A percentile compares a stretch with the other conserved stretches of the same genome.
These are phyloP conservation scores for Musca domestica DNA, from an alignment of 1,140 invertebrate genomes.

Conservation along the genomic window DNA sequence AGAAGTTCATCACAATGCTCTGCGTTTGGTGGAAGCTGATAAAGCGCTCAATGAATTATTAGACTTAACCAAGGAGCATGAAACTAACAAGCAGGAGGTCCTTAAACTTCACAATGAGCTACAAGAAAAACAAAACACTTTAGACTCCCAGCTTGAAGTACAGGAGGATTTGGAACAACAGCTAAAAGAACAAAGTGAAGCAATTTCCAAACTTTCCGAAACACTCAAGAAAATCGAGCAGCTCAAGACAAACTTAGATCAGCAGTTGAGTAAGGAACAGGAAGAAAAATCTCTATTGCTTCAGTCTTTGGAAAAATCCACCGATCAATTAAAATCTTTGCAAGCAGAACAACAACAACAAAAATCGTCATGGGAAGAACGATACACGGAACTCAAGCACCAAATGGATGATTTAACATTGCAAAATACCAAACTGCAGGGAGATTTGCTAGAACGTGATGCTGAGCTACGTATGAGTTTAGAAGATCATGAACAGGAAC, in stretches of 20 bases:
- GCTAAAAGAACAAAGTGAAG: slow-evolving; percentile 9
- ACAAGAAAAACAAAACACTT: slow-evolving; percentile 5
- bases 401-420: slow-evolving; percentile 10
- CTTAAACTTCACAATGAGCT: not conserved
- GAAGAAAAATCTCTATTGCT: slow-evolving; percentile 22
- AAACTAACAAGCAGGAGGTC: not conserved
- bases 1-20: slow-evolving; percentile 5
- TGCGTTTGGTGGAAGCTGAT: slow-evolving; percentile 11
- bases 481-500: slow-evolving; percentile 22
- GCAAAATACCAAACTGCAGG: slow-evolving; percentile 18
- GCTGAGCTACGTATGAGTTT: slow-evolving; percentile 1
- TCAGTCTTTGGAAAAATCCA: slow-evolving; percentile 19
- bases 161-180: not conserved
- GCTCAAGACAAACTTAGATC: too few relatives aligned
- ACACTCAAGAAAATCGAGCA: not conserved
- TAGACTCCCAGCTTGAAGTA: not conserved
- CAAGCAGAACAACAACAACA: slow-evolving; percentile 17
- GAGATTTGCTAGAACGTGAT: slow-evolving; percentile 19
- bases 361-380: slow-evolving; percentile 6
- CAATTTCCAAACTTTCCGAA: slow-evolving; percentile 4
- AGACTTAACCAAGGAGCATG: not conserved
- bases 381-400: not conserved
- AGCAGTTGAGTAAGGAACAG: slow-evolving; percentile 22
- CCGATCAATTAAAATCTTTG: slow-evolving; percentile 21
- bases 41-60: slow-evolving; percentile 16